Evolutionary conservation across 2,888 invertebrate genomes (phyloP), one percentile per base, ranked within the genome.

Genomic region (Malachius bipustulatus): DNA sequence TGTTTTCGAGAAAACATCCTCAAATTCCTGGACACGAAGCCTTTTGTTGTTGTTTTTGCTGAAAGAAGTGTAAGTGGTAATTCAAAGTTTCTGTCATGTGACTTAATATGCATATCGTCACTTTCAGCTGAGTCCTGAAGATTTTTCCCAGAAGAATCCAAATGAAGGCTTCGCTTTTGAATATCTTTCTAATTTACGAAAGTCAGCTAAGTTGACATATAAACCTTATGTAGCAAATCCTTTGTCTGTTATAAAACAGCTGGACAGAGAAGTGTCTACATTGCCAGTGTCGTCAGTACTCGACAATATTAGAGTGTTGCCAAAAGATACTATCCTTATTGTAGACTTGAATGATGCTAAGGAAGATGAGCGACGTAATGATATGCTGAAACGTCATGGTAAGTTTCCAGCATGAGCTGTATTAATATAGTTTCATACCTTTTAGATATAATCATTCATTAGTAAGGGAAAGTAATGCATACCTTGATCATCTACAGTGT

Each of bases 201-300:
- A 57, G 4, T 57, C 60, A 12, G 45, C 48, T 14, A 49, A 54
- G 42, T 51, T 51, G 13, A 59, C 67, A 1, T 82, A 77, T 52
- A 59, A 76, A 34, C 70, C 78, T 4, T 67, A 69, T 12, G 82
- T 82, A 0, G 66, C 73, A 29, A 66, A 70, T 39, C 70, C 82
- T 0, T 39, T 75, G 8, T 59, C 61, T 2, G 70, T 68, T 0
- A 48, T 82, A 24, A 65, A 71, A 43, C 60, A 66, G 15, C 48
- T 74, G 4, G 62, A 64, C 4, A 52, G 48, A 26, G 47, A 52
- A 34, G 45, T 57, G 10, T 43, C 48, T 12, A 55, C 56, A 47
- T 39, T 57, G 30, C 49, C 57, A 4, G 45, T 57, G 19, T 51
- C 51, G 31, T 47, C 47, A 26, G 43, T 59, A 29, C 40, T 47